phyloP scores from a whole-genome alignment of 2,888 invertebrate species.

The Pammene fasciana region DNA sequence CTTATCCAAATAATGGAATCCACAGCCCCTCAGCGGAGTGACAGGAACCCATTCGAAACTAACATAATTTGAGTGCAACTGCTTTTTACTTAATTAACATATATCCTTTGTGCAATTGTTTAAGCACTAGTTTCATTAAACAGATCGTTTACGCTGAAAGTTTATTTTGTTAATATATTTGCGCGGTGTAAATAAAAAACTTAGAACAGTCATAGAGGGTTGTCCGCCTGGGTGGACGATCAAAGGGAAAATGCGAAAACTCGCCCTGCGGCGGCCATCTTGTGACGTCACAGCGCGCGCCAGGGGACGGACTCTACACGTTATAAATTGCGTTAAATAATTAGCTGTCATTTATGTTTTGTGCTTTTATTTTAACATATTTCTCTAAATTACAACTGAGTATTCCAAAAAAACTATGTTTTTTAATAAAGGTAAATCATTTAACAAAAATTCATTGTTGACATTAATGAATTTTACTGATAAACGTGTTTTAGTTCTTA shows the following conservation, averaged over 20 bases:
- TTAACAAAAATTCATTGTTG: neutral
- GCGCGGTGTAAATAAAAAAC: conserved; percentile 23
- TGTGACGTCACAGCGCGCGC: conserved; percentile 70
- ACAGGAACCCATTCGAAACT: neutral
- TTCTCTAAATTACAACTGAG: neutral
- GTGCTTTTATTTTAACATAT: neutral
- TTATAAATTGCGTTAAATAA: conserved; percentile 18
- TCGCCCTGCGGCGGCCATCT: conserved; percentile 78
- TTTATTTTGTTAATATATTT: neutral
- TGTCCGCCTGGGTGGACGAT: conserved; percentile 55
- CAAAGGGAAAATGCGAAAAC: conserved; percentile 80
- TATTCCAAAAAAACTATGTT: neutral
- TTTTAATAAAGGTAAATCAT: neutral
- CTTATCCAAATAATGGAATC: neutral
- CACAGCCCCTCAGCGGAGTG: neutral
- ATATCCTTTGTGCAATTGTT: neutral
- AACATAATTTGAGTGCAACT: neutral
- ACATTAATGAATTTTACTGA: neutral
- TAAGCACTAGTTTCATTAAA: neutral
- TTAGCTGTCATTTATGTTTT: neutral
- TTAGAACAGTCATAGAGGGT: conserved; percentile 14
- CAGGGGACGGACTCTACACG: conserved; percentile 67
- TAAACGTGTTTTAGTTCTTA: neutral
- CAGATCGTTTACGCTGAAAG: neutral
- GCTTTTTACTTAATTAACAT: conserved; percentile 5